These are phyloP conservation scores for Stenodera caucasica DNA, from an alignment of 2,888 invertebrate genomes.

Conservation along the genomic window DNA sequence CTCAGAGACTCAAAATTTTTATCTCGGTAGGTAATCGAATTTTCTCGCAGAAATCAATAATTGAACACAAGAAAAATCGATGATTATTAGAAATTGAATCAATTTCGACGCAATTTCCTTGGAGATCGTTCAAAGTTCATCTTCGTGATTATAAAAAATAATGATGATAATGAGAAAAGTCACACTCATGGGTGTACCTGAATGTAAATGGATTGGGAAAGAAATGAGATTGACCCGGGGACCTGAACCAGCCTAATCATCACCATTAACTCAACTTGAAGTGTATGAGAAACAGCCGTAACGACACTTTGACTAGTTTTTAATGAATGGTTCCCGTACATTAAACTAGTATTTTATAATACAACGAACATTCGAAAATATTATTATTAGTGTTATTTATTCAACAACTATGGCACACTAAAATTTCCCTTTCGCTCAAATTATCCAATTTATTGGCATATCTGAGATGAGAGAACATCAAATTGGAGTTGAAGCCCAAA, in stretches of 20 bases:
- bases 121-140: no score
- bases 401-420: no score
- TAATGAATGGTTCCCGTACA: slow-evolving; percentile 38
- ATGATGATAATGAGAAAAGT: no score
- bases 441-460: no score
- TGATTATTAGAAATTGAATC: no score
- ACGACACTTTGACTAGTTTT: slow-evolving; percentile 43
- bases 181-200: neutral
- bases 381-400: neutral
- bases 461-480: no score
- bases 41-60: neutral
- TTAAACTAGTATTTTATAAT: neutral
- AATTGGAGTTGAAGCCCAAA: no score
- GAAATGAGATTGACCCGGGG: neutral
- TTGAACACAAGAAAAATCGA: neutral
- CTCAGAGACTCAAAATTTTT: no score
- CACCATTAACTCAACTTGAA: slow-evolving; percentile 29
- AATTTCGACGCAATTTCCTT: no score
- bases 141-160: neutral
- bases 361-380: neutral
- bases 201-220: neutral
- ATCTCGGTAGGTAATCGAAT: no score
- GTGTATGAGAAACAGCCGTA: slow-evolving; percentile 39
- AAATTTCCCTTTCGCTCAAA: neutral
- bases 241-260: slow-evolving; percentile 21